Evolutionary conservation across 1,140 invertebrate species (phyloP).

Genomic region (Trinorchestia longiramus): DNA sequence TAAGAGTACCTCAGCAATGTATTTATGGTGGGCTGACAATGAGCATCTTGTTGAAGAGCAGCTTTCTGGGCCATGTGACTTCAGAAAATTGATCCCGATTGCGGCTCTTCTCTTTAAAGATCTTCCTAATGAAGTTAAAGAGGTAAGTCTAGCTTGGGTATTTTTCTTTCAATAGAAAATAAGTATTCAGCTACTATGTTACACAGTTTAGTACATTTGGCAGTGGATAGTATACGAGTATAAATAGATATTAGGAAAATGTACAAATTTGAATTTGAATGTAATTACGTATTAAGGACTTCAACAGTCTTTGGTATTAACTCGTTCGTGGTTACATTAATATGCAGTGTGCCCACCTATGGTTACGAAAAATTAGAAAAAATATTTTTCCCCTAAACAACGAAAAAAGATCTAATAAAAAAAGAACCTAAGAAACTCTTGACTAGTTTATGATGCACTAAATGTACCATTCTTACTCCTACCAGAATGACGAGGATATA

Average conservation of each 20-base stretch:
- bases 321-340: not conserved
- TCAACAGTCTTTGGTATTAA: not conserved
- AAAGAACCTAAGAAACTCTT: too few species aligned
- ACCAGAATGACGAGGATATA: too few species aligned
- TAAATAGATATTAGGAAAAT: not conserved
- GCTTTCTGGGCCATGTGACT: slow-evolving; percentile 52
- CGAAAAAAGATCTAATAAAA: too few species aligned
- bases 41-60: slow-evolving; percentile 55
- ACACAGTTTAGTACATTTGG: not conserved
- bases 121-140: slow-evolving; percentile 59
- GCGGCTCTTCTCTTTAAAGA: slow-evolving; percentile 65
- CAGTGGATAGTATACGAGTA: not conserved
- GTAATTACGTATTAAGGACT: not conserved
- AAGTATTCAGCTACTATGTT: not conserved
- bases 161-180: not conserved
- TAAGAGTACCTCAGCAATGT: slow-evolving; percentile 60
- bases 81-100: slow-evolving; percentile 56
- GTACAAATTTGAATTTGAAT: not conserved
- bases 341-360: too few species aligned
- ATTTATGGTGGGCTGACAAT: slow-evolving; percentile 65
- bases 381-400: too few species aligned
- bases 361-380: too few species aligned
- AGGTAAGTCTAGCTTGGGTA: slow-evolving; percentile 42
- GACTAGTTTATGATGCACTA: too few species aligned
- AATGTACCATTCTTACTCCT: too few species aligned